A percentile compares a stretch with the other conserved stretches of the same genome.
Conservation (phyloP, 1,140 invertebrate species). For the Cardiocondyla obscurior region DNA sequence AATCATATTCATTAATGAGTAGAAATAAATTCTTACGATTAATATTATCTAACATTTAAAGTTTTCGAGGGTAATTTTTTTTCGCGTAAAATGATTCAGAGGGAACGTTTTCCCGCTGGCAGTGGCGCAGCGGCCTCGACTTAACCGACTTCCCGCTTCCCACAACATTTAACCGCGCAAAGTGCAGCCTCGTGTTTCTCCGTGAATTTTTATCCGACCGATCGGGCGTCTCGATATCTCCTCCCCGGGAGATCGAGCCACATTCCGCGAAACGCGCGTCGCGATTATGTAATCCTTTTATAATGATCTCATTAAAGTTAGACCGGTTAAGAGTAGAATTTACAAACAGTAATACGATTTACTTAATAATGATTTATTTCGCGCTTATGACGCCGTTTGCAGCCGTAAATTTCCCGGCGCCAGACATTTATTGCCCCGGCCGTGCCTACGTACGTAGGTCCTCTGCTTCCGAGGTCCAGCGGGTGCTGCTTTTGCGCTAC, state of each 20-base stretch:
- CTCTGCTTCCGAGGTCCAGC: slow-evolving; percentile 26
- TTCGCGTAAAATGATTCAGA: slow-evolving; percentile 57
- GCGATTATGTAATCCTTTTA: slow-evolving; percentile 61
- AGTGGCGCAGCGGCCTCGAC: slow-evolving; percentile 47
- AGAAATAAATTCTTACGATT: too few relatives aligned
- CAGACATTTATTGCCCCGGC: slow-evolving; percentile 57
- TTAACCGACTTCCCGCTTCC: slow-evolving; percentile 51
- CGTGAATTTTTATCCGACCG: slow-evolving; percentile 32
- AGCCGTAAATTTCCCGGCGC: slow-evolving; percentile 57
- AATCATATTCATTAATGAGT: too few relatives aligned
- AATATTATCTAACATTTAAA: too few relatives aligned
- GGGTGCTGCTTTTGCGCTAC: slow-evolving; percentile 24
- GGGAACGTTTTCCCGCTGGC: slow-evolving; percentile 39
- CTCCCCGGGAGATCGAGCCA: not conserved
- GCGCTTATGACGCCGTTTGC: slow-evolving; percentile 47
- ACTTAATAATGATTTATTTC: slow-evolving; percentile 71
- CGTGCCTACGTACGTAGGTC: slow-evolving; percentile 33
- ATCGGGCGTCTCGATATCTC: slow-evolving; percentile 23
- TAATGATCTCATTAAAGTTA: slow-evolving; percentile 68
- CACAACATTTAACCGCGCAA: slow-evolving; percentile 51
- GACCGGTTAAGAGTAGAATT: slow-evolving; percentile 61
- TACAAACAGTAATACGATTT: slow-evolving; percentile 71
- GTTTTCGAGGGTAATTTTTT: too few relatives aligned
- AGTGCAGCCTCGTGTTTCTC: slow-evolving; percentile 48
- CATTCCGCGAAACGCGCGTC: not conserved